Evolutionary conservation across 2,888 invertebrate species (phyloP).

Genomic region (Himalopsyche anomala): DNA sequence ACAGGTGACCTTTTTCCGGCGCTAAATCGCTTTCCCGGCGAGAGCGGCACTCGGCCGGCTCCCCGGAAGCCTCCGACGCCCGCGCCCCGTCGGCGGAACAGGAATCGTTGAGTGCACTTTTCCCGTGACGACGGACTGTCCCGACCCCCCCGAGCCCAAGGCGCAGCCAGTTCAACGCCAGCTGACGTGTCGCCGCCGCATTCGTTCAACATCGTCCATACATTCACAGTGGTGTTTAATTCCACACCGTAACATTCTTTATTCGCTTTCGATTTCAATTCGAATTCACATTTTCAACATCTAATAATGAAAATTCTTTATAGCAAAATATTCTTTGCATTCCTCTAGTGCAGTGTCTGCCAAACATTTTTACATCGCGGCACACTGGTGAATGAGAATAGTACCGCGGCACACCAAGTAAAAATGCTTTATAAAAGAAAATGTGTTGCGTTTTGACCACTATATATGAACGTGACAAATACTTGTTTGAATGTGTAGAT

Average conservation of each 20-base stretch:
- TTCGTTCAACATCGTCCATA: not conserved
- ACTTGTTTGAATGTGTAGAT: too few species aligned
- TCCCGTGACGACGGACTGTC: not conserved
- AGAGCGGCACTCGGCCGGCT: not conserved
- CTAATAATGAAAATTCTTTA: too few species aligned
- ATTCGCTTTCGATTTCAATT: not conserved
- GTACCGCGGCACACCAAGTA: too few species aligned
- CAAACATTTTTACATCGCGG: too few species aligned
- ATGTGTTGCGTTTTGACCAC: too few species aligned
- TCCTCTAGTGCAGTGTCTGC: too few species aligned
- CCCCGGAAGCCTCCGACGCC: conserved; percentile 5
- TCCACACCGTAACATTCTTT: not conserved
- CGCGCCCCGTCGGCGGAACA: not conserved
- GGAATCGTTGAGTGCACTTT: conserved; percentile 1
- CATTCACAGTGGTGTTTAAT: not conserved
- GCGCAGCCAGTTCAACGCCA: not conserved
- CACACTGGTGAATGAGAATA: too few species aligned
- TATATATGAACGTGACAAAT: too few species aligned
- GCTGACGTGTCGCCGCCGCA: not conserved
- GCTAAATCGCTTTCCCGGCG: conserved; percentile 14
- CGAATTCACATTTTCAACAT: too few species aligned
- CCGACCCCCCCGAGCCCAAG: too few species aligned
- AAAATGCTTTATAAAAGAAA: too few species aligned
- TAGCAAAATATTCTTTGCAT: too few species aligned
- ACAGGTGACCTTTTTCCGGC: conserved; percentile 30